Conservation (phyloP, 2,888 invertebrate genomes). For the Chydorus sphaericus region DNA sequence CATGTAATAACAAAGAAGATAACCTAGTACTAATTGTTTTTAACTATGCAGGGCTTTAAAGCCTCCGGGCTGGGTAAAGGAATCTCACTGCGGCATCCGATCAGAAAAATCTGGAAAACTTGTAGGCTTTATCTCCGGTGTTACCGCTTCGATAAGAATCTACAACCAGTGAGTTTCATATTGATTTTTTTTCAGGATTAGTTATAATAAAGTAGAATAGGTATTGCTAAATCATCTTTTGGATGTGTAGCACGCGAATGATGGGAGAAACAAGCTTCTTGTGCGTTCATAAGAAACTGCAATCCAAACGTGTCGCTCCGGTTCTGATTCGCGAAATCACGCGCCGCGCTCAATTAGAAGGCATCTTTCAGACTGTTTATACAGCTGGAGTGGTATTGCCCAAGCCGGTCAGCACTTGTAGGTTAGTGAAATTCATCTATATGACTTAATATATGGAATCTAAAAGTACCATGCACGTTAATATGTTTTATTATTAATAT, state of each 20-base stretch:
- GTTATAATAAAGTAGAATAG: too few relatives aligned
- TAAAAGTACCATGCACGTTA: not conserved
- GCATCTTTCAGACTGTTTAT: conserved; percentile 96
- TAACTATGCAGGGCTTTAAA: conserved; percentile 73
- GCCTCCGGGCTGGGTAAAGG: conserved; percentile 89
- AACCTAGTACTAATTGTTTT: conserved; percentile 9
- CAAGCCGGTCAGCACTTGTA: conserved; percentile 90
- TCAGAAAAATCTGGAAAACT: conserved; percentile 82
- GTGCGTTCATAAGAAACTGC: conserved; percentile 96
- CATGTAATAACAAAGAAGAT: not conserved
- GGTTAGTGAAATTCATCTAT: conserved; percentile 28
- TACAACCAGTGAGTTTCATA: conserved; percentile 57
- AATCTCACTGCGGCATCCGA: conserved; percentile 96
- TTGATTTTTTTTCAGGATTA: not conserved
- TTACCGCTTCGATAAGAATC: conserved; percentile 82
- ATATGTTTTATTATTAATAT: conserved; percentile 15
- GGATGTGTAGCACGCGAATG: conserved; percentile 45
- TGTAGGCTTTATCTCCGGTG: conserved; percentile 96
- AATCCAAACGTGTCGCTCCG: conserved; percentile 94
- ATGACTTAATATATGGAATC: not conserved
- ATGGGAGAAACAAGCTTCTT: conserved; percentile 99
- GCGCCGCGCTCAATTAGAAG: conserved; percentile 81
- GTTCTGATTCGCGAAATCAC: conserved; percentile 97
- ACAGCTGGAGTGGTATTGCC: conserved; percentile 97
- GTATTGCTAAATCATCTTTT: not conserved